Conservation (phyloP, 1,140 invertebrate species). For the Octopus sinensis region DNA sequence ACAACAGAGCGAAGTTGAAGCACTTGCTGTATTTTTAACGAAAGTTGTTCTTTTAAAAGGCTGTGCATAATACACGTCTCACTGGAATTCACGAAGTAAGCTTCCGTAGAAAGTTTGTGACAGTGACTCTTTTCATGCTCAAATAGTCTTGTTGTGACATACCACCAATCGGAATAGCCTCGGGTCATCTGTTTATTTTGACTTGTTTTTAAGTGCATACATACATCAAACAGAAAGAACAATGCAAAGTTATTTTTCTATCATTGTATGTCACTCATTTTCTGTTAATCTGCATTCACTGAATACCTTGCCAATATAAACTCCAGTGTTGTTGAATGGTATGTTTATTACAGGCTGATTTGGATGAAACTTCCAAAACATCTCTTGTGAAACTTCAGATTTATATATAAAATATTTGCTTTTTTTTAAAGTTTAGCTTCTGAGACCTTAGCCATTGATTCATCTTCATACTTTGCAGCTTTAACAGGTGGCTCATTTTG, state of each 20-base stretch:
- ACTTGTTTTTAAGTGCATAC: conserved; percentile 3
- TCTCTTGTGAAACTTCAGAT: too few relatives aligned
- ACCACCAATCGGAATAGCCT: not conserved
- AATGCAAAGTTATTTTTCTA: not conserved
- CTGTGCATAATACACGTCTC: not conserved
- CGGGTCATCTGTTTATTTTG: not conserved
- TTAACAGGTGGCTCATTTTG: too few relatives aligned
- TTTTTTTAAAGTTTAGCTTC: too few relatives aligned
- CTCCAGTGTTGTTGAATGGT: not conserved
- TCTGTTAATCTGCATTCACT: not conserved
- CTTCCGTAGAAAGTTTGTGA: not conserved
- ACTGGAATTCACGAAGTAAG: conserved; percentile 7
- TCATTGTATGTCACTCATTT: not conserved
- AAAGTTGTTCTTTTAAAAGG: not conserved
- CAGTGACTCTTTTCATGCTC: not conserved
- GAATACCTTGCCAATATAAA: not conserved
- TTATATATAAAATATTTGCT: too few relatives aligned
- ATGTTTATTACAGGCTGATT: not conserved
- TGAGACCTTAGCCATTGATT: too few relatives aligned
- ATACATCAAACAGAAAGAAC: not conserved
- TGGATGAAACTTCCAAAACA: not conserved
- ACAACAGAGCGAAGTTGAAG: not conserved
- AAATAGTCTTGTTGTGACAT: not conserved
- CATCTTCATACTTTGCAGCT: too few relatives aligned
- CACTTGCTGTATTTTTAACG: not conserved